Conservation (phyloP, 1,140 invertebrate species). For the Neotoxoptera formosana region DNA sequence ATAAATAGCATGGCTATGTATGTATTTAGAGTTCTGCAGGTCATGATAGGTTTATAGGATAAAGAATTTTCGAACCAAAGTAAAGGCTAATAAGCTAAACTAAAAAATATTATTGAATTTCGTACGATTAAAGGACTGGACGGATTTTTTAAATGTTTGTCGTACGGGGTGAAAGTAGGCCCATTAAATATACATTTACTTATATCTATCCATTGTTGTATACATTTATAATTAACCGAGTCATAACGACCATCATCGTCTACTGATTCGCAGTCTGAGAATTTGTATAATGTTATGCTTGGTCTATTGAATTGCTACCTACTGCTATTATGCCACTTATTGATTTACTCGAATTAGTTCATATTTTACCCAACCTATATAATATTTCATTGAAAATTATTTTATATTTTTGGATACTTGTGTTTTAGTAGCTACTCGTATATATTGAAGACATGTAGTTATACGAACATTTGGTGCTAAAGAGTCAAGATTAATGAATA, state of each 20-base stretch:
- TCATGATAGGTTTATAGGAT: background rate
- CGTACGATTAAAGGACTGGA: rapidly evolving
- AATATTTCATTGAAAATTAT: background rate
- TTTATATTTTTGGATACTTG: background rate
- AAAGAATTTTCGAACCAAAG: background rate
- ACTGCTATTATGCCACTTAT: background rate
- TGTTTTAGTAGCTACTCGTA: background rate
- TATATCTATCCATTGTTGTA: background rate
- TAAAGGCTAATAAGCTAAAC: background rate
- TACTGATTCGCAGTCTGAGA: background rate
- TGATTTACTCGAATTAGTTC: background rate
- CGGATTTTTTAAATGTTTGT: background rate
- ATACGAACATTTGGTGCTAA: background rate
- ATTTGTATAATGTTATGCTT: background rate
- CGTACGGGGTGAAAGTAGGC: background rate
- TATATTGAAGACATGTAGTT: background rate
- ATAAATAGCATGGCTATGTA: background rate
- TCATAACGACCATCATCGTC: background rate
- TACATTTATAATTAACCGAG: background rate
- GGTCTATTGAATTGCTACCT: background rate
- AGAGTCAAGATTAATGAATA: background rate
- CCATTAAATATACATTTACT: constrained; percentile 11
- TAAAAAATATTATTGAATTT: background rate
- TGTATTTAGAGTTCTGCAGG: background rate
- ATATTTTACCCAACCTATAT: background rate